A percentile compares a stretch with the other conserved stretches of the same genome.
Evolutionary conservation across 2,113 vertebrate species (phyloP).

Genomic region (Ctenomys sociabilis): DNA sequence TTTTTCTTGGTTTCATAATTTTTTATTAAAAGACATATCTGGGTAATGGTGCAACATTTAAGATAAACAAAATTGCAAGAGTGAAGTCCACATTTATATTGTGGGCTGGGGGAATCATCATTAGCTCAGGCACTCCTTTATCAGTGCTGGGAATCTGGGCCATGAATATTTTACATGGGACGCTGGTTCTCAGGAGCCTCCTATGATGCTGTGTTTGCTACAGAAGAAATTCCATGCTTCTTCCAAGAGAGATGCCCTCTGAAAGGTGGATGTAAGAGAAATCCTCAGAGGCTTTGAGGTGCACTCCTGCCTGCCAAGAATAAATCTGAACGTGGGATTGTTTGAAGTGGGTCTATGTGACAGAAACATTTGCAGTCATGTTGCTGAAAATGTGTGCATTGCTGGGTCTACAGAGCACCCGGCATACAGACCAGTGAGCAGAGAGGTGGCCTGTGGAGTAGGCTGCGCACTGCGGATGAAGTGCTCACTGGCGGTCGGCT

Average conservation of each 20-base stretch:
- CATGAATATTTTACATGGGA: slow-evolving; percentile 59
- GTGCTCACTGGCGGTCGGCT: neutral
- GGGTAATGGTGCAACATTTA: slow-evolving; percentile 38
- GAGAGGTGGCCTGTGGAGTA: slow-evolving; percentile 69
- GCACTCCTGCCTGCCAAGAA: slow-evolving; percentile 49
- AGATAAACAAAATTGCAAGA: slow-evolving; percentile 40
- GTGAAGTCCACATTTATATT: neutral
- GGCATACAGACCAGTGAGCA: slow-evolving; percentile 72
- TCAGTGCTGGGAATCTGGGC: slow-evolving; percentile 33
- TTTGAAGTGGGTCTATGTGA: slow-evolving; percentile 51
- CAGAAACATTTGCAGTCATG: slow-evolving; percentile 67
- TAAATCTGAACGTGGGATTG: slow-evolving; percentile 40
- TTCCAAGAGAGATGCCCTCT: neutral
- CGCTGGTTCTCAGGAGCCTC: slow-evolving; percentile 16
- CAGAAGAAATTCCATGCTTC: slow-evolving; percentile 47
- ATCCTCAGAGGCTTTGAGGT: neutral
- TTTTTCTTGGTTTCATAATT: slow-evolving; percentile 61
- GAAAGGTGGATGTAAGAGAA: slow-evolving; percentile 28
- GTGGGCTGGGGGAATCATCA: neutral
- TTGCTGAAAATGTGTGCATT: slow-evolving; percentile 71
- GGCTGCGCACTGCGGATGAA: slow-evolving; percentile 43
- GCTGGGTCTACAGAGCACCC: slow-evolving; percentile 62
- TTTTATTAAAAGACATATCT: slow-evolving; percentile 69
- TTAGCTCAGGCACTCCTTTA: slow-evolving; percentile 24
- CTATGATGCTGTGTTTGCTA: neutral